Evolutionary conservation across 2,888 invertebrate species (phyloP), one percentile per base, ranked within the genome.

Genomic region (Tipula vernalis): DNA sequence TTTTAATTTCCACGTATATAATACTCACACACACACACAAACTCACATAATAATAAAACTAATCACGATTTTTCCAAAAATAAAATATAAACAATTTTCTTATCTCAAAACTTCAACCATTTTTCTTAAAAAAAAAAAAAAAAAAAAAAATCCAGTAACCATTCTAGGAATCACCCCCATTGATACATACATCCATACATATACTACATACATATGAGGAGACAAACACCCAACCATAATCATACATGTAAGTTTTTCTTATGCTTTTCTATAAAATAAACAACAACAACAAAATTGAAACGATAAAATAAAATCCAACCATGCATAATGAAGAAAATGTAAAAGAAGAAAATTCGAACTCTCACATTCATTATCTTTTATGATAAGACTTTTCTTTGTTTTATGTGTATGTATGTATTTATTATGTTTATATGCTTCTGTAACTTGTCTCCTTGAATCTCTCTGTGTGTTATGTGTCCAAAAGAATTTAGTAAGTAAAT

Each of bases 351-450:
- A 28, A 51, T 28, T 71, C 71, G 71, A 71, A 71, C 71, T 71
- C 71, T 71, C 71, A 71, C 71, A 71, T 71, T 71, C 71, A 71
- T 71, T 71, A 71, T 71, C 71, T 71, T 71, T 71, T 71, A 71
- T 71, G 71, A 71, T 71, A 71, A 71, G 71, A 71, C 71, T 18
- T 71, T 71, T 71, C 71, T 71, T 71, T 71, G 71, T 71, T n/a
- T n/a, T n/a, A n/a, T n/a, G n/a, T n/a, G n/a, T n/a, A n/a, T 71
- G 18, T 71, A 71, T 71, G 71, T 71, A 28, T 18, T 5, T 57
- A 8, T 10, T 71, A 71, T 28, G 71, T 71, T 28, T 71, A 10
- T 71, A 71, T 71, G 71, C 28, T 71, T 71, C 2, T 71, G 71
- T 71, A 28, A 71, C 71, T 28, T 71, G 71, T 71, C 71, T 71